These are phyloP conservation scores for Gastrophysa polygoni DNA, from an alignment of 2,888 invertebrate genomes.

Conservation along the genomic window DNA sequence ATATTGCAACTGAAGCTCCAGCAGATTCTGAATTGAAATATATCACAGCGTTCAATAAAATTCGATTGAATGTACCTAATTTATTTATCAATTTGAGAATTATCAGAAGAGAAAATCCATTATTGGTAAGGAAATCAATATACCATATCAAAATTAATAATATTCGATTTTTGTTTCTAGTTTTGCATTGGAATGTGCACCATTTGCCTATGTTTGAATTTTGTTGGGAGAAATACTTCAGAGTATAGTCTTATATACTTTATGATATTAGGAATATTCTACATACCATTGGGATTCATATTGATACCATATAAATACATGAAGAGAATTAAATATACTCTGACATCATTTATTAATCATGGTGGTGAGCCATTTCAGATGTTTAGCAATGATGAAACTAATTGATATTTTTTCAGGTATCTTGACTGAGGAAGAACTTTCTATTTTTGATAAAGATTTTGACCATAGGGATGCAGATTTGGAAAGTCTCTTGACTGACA, in stretches of 20 bases:
- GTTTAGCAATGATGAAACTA: constrained; percentile 2
- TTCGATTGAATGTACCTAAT: constrained; percentile 36
- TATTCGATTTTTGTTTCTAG: constrained; percentile 46
- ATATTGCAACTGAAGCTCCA: constrained; percentile 37
- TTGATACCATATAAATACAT: constrained; percentile 45
- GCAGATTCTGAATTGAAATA: constrained; percentile 37
- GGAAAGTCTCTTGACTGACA: constrained; percentile 53
- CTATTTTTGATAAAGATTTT: constrained; percentile 49
- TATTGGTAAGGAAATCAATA: constrained; percentile 46
- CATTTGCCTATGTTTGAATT: constrained; percentile 49
- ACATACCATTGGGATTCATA: constrained; percentile 44
- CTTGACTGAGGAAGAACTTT: constrained; percentile 55
- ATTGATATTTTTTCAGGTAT: constrained; percentile 42
- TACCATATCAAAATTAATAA: neutral
- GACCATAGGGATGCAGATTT: constrained; percentile 47
- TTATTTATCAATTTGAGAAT: constrained; percentile 42
- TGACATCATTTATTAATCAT: constrained; percentile 35
- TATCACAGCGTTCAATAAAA: constrained; percentile 41
- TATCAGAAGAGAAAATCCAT: constrained; percentile 54
- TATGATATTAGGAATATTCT: constrained; percentile 45
- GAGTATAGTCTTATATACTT: constrained; percentile 51
- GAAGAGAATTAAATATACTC: constrained; percentile 34
- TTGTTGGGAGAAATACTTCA: constrained; percentile 53
- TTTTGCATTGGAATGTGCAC: constrained; percentile 54
- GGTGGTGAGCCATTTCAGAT: constrained; percentile 29